A percentile compares a stretch with the other conserved stretches of the same genome.
These are phyloP conservation scores for Bicyclus anynana DNA, from an alignment of 1,140 invertebrate species.

Conservation along the genomic window DNA sequence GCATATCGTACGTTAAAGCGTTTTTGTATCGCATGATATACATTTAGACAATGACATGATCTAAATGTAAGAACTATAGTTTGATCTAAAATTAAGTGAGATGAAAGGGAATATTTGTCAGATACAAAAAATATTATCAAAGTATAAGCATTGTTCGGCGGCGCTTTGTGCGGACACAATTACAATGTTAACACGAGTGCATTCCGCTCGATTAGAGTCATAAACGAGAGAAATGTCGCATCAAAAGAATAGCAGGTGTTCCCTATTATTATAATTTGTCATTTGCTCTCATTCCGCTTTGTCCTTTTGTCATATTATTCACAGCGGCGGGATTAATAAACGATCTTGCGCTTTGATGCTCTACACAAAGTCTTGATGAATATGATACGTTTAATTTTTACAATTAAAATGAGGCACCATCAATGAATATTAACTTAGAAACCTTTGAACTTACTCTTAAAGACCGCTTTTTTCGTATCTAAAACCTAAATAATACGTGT, in stretches of 20 bases:
- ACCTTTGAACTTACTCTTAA: too few relatives aligned
- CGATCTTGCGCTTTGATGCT: conserved; percentile 18
- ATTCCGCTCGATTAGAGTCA: conserved; percentile 73
- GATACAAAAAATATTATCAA: conserved; percentile 73
- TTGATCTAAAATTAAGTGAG: conserved; percentile 71
- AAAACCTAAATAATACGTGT: too few relatives aligned
- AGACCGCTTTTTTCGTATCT: too few relatives aligned
- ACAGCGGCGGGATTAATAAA: conserved; percentile 40
- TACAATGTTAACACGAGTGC: conserved; percentile 59
- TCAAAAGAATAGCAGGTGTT: conserved; percentile 76
- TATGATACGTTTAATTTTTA: background rate
- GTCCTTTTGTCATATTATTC: conserved; percentile 49
- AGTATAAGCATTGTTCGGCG: conserved; percentile 59
- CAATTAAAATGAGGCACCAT: too few relatives aligned
- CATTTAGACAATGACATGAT: conserved; percentile 69
- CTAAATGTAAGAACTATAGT: conserved; percentile 71
- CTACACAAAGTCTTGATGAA: background rate
- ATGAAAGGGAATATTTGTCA: conserved; percentile 68
- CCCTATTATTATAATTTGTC: conserved; percentile 73
- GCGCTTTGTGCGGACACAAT: conserved; percentile 64
- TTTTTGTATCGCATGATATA: conserved; percentile 23
- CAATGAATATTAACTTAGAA: too few relatives aligned
- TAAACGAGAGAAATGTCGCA: conserved; percentile 75
- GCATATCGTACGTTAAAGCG: conserved; percentile 16
- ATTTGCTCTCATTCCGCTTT: conserved; percentile 56